phyloP scores from a whole-genome alignment of 1,140 invertebrate species.

The Drosophila triauraria region DNA sequence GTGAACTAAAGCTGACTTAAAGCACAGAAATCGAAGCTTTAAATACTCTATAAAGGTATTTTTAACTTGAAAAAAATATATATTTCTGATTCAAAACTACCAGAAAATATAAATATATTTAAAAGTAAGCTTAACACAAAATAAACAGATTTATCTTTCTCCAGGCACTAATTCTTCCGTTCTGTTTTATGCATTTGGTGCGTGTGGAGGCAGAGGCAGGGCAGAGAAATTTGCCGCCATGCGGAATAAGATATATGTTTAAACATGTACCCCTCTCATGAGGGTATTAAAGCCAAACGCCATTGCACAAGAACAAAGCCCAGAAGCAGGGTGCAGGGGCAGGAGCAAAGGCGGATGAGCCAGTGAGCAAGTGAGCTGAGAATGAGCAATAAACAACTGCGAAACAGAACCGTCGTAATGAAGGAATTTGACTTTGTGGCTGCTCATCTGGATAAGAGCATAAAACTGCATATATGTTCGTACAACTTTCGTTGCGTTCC shows the following conservation, averaged over 20 bases:
- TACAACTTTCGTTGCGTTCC: neutral
- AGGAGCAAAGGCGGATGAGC: neutral
- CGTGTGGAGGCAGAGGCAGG: too few relatives aligned
- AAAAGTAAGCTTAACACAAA: too few relatives aligned
- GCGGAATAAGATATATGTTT: too few relatives aligned
- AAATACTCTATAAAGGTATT: neutral
- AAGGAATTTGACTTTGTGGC: slow-evolving; percentile 39
- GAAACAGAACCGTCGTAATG: slow-evolving; percentile 37
- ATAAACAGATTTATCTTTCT: too few relatives aligned
- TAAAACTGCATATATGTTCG: slow-evolving; percentile 1
- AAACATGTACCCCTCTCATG: neutral
- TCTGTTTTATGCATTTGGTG: too few relatives aligned
- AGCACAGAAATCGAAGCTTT: neutral
- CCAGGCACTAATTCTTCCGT: too few relatives aligned
- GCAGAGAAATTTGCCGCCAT: too few relatives aligned
- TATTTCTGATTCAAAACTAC: too few relatives aligned
- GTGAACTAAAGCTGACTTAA: neutral
- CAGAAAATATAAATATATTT: too few relatives aligned
- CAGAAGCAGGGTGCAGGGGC: neutral
- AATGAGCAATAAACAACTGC: slow-evolving; percentile 28
- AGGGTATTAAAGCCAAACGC: slow-evolving; percentile 6
- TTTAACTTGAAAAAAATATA: too few relatives aligned
- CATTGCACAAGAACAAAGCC: slow-evolving; percentile 16
- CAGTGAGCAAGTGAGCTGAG: neutral
- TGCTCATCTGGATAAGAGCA: slow-evolving; percentile 20